These are phyloP conservation scores for Teleogryllus oceanicus DNA, from an alignment of 2,888 invertebrate species.

Conservation along the genomic window DNA sequence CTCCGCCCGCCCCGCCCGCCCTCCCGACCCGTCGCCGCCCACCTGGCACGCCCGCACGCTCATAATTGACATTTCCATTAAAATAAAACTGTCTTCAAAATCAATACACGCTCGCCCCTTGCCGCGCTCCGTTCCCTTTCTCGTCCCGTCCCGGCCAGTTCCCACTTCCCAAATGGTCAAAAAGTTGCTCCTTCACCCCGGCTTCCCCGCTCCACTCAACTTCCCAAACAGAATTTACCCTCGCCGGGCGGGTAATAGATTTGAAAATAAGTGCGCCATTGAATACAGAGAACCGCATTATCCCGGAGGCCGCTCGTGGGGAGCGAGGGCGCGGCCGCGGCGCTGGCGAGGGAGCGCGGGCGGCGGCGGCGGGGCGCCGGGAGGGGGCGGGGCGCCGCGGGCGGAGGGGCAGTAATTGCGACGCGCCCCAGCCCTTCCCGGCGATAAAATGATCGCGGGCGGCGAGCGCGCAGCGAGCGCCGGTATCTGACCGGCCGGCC, in stretches of 20 bases:
- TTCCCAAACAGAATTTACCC: slow-evolving; percentile 28
- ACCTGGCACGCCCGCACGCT: slow-evolving; percentile 18
- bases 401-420: neutral
- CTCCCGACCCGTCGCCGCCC: neutral
- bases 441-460: slow-evolving; percentile 18
- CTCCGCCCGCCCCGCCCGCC: neutral
- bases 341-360: neutral
- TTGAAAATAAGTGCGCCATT: slow-evolving; percentile 34
- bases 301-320: slow-evolving; percentile 21
- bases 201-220: slow-evolving; percentile 23
- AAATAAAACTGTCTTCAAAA: slow-evolving; percentile 10
- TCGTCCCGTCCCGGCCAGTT: neutral
- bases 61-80: slow-evolving; percentile 9
- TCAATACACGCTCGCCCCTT: neutral
- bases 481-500: neutral
- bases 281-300: slow-evolving; percentile 35
- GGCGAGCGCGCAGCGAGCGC: neutral
- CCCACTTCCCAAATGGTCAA: slow-evolving; percentile 28
- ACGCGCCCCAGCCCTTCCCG: slow-evolving; percentile 10
- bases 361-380: neutral
- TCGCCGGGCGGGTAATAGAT: slow-evolving; percentile 29
- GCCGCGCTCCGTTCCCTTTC: neutral
- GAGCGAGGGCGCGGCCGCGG: neutral
- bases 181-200: slow-evolving; percentile 28
- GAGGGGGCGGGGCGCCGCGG: neutral